Evolutionary conservation across 2,113 vertebrate species (phyloP).

Genomic region (Athene noctua): DNA sequence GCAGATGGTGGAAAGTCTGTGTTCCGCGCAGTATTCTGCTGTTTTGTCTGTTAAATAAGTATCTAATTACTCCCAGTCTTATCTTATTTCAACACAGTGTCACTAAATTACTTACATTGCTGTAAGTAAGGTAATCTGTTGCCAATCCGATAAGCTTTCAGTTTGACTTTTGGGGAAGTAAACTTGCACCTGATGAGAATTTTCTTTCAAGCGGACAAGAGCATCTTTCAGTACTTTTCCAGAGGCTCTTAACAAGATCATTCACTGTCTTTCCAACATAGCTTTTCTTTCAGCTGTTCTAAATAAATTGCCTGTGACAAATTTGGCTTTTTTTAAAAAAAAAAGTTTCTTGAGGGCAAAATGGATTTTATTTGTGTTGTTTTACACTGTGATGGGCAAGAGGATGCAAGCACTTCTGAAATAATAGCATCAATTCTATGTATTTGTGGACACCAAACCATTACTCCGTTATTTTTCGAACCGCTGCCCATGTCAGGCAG

Average conservation of each 20-base stretch:
- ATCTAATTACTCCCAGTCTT: slow-evolving; percentile 70
- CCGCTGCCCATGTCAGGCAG: not conserved
- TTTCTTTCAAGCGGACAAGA: not conserved
- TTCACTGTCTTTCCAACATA: not conserved
- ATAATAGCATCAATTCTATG: not conserved
- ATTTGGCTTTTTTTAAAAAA: not conserved
- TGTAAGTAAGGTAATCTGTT: slow-evolving; percentile 61
- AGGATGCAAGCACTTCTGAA: not conserved
- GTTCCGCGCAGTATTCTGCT: not conserved
- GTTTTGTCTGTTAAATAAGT: slow-evolving; percentile 72
- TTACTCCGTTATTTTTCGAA: not conserved
- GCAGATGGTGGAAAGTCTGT: slow-evolving; percentile 60
- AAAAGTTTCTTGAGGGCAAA: not conserved
- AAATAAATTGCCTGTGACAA: not conserved
- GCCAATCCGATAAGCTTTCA: slow-evolving; percentile 63
- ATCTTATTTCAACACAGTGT: slow-evolving; percentile 67
- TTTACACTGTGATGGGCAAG: not conserved
- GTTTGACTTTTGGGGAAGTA: slow-evolving; percentile 52
- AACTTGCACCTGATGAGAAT: slow-evolving; percentile 46
- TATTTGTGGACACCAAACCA: not conserved
- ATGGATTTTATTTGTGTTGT: not conserved
- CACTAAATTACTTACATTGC: slow-evolving; percentile 66
- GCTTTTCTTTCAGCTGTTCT: not conserved
- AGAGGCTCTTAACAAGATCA: slow-evolving; percentile 3
- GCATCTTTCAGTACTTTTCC: not conserved